Evolutionary conservation across 2,888 invertebrate genomes (phyloP).

Genomic region (Polyommatus icarus): DNA sequence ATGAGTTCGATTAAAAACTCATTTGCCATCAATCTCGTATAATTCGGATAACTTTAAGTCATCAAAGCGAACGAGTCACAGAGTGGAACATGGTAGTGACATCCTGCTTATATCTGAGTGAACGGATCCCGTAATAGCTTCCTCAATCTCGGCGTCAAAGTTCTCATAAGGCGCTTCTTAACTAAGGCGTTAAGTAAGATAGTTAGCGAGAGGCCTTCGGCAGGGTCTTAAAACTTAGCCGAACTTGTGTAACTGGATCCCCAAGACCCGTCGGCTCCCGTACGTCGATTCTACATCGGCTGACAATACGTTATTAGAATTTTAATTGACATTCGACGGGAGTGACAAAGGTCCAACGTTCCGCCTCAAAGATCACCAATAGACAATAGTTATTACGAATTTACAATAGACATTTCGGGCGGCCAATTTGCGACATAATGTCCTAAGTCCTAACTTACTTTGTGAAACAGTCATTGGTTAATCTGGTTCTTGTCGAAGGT

Average conservation of each 20-base stretch:
- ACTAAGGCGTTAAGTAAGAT: conserved; percentile 79
- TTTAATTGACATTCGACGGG: conserved; percentile 57
- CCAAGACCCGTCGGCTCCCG: conserved; percentile 56
- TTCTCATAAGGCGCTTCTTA: conserved; percentile 80
- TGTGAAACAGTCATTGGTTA: neutral
- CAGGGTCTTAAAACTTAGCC: conserved; percentile 76
- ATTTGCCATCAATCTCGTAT: conserved; percentile 22
- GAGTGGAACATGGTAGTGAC: conserved; percentile 77
- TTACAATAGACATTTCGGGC: neutral
- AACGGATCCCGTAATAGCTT: conserved; percentile 78
- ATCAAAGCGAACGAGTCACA: conserved; percentile 77
- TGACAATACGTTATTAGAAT: conserved; percentile 75
- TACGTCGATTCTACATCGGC: conserved; percentile 65
- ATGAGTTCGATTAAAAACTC: conserved; percentile 26
- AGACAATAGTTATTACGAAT: conserved; percentile 20
- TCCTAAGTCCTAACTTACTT: neutral
- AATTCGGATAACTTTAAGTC: conserved; percentile 40
- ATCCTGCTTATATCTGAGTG: conserved; percentile 77
- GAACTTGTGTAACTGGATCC: conserved; percentile 76
- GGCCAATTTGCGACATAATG: neutral
- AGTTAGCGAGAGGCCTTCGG: conserved; percentile 76
- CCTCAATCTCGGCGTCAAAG: conserved; percentile 79
- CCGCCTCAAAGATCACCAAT: conserved; percentile 34
- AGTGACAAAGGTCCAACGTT: conserved; percentile 25
- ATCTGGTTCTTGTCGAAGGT: neutral